Evolutionary conservation across 1,140 invertebrate species (phyloP).

Genomic region (Bombus consobrinus): DNA sequence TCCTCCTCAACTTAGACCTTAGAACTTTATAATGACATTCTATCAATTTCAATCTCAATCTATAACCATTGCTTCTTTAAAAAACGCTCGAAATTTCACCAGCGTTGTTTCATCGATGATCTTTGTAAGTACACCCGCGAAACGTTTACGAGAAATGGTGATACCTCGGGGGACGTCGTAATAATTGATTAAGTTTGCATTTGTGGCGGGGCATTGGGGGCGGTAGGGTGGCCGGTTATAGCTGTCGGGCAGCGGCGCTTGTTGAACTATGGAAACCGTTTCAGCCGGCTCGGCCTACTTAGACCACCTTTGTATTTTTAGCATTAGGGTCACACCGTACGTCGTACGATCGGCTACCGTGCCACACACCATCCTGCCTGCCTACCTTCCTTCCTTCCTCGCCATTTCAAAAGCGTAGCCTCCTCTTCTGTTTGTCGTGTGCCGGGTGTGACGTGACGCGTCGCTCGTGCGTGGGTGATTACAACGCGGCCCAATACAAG

Average conservation of each 20-base stretch:
- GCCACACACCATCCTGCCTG: constrained; percentile 46
- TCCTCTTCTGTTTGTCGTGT: background rate
- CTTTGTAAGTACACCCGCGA: background rate
- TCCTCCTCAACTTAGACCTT: too few species aligned
- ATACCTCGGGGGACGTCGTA: constrained; percentile 38
- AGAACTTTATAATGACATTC: background rate
- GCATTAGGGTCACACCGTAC: constrained; percentile 73
- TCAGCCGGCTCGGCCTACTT: constrained; percentile 73
- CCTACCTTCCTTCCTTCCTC: constrained; percentile 36
- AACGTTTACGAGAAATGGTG: background rate
- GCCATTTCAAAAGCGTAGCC: background rate
- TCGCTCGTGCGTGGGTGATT: constrained; percentile 32
- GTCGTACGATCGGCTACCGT: constrained; percentile 51
- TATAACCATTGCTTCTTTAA: too few species aligned
- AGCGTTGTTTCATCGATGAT: background rate
- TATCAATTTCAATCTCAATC: background rate
- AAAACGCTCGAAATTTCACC: too few species aligned
- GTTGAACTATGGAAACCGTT: constrained; percentile 74
- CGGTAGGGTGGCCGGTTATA: constrained; percentile 28
- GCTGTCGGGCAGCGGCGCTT: constrained; percentile 53
- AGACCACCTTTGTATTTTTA: constrained; percentile 73
- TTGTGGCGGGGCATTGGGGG: background rate
- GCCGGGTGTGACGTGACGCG: background rate
- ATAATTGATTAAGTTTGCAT: constrained; percentile 47
- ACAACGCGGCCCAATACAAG: background rate